These are phyloP conservation scores for Glandiceps talaboti DNA, from an alignment of 53 echinoderm and acorn worm genomes.

Conservation along the genomic window DNA sequence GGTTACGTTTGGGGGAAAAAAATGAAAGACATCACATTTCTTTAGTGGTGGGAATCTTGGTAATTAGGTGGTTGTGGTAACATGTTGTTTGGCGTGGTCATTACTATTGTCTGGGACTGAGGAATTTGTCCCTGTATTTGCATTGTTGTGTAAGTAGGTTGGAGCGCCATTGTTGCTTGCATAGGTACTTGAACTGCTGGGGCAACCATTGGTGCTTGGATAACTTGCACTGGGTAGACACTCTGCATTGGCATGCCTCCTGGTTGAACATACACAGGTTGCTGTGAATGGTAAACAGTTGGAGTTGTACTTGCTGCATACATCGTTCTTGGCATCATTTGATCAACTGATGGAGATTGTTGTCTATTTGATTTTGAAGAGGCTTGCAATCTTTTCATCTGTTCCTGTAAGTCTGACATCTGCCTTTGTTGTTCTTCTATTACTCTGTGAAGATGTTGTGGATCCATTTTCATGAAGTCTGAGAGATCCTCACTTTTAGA, in stretches of 20 bases:
- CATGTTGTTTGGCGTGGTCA: background rate
- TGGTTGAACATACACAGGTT: background rate
- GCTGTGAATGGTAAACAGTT: background rate
- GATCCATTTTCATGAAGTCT: slow-evolving; percentile 38
- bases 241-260: background rate
- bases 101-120: background rate
- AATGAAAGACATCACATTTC: background rate
- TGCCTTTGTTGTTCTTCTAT: slow-evolving; percentile 71
- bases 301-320: background rate
- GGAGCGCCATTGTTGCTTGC: background rate
- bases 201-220: background rate
- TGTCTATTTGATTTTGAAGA: background rate
- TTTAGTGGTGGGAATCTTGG: background rate
- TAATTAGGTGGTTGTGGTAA: background rate
- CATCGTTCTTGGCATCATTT: background rate
- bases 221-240: background rate
- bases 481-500: slow-evolving; percentile 25
- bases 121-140: background rate
- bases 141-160: background rate
- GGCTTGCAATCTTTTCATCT: slow-evolving; percentile 45
- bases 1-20: no score
- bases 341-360: background rate
- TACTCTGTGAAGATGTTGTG: slow-evolving; percentile 50
- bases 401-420: slow-evolving; percentile 50
- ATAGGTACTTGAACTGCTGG: background rate